Conservation (phyloP, 2,797 vertebrate genomes). For the Capromys pilorides region DNA sequence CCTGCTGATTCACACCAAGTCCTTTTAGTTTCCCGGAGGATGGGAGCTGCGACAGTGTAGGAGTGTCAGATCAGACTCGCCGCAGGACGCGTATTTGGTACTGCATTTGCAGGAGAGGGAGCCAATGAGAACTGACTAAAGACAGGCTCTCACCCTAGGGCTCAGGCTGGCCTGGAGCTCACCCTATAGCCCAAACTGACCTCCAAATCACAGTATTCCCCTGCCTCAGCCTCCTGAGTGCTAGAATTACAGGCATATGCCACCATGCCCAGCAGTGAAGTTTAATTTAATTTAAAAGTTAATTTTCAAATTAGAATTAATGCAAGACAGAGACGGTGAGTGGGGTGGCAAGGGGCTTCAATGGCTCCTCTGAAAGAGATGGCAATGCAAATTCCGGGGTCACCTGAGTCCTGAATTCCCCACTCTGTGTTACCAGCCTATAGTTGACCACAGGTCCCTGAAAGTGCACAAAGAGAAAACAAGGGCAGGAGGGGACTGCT, state of each 20-base stretch:
- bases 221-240: background rate
- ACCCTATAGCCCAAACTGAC: background rate
- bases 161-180: background rate
- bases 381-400: too few species aligned
- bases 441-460: background rate
- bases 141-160: background rate
- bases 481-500: too few species aligned
- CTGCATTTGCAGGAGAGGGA: background rate
- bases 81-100: background rate
- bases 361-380: background rate
- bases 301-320: background rate
- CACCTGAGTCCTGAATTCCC: background rate
- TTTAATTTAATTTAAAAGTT: too few species aligned
- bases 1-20: background rate
- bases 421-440: background rate
- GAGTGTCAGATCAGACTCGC: background rate
- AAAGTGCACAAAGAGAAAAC: background rate
- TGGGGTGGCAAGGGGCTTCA: fast-evolving
- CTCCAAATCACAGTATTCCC: background rate
- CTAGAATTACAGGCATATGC: background rate
- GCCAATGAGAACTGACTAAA: background rate
- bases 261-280: background rate
- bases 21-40: background rate
- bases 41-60: background rate
- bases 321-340: background rate